Conservation (phyloP, 1,140 invertebrate genomes). For the Cotesia typhae region DNA sequence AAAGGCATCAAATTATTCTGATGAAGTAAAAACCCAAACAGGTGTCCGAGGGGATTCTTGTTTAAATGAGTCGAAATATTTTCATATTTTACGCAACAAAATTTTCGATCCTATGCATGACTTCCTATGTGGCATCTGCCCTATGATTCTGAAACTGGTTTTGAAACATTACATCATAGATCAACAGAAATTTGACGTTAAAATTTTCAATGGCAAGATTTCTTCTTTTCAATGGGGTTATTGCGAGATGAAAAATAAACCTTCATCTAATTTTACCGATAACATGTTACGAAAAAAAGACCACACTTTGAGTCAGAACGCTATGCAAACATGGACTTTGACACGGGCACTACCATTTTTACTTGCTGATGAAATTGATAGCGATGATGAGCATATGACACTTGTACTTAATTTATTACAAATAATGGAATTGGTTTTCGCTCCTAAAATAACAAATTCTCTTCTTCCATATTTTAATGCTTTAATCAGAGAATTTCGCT, state of each 20-base stretch:
- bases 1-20: slow-evolving; percentile 25
- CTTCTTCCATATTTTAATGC: slow-evolving; percentile 39
- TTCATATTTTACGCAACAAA: slow-evolving; percentile 42
- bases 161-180: slow-evolving; percentile 31
- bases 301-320: slow-evolving; percentile 45
- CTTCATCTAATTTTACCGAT: slow-evolving; percentile 45
- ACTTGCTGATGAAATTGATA: slow-evolving; percentile 37
- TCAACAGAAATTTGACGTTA: slow-evolving; percentile 30
- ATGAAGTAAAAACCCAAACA: slow-evolving; percentile 27
- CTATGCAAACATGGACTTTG: slow-evolving; percentile 46
- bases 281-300: slow-evolving; percentile 38
- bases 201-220: slow-evolving; percentile 41
- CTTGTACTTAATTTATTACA: slow-evolving; percentile 40
- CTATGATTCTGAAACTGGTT: slow-evolving; percentile 38
- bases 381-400: slow-evolving; percentile 40
- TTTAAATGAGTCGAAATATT: slow-evolving; percentile 39
- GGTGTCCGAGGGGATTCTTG: slow-evolving; percentile 39
- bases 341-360: slow-evolving; percentile 45
- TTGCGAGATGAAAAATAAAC: slow-evolving; percentile 44
- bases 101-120: slow-evolving; percentile 43
- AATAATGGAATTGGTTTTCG: slow-evolving; percentile 49
- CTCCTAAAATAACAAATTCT: slow-evolving; percentile 36
- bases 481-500: background rate
- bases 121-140: slow-evolving; percentile 40
- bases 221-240: slow-evolving; percentile 42